phyloP scores from a whole-genome alignment of 2,888 invertebrate species.

The Pristionchus exspectatus region DNA sequence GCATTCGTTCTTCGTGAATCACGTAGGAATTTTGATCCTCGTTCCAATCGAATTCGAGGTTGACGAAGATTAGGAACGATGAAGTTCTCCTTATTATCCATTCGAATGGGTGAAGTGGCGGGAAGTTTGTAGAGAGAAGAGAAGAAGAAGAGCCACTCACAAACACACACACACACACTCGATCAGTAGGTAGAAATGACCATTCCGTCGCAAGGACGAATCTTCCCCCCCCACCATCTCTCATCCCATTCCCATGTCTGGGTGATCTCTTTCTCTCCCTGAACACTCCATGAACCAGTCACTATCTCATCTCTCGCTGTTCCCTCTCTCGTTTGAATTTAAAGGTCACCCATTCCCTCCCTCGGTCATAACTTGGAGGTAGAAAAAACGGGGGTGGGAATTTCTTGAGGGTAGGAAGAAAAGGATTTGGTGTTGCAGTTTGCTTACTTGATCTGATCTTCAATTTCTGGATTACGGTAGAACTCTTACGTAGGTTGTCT shows the following conservation, averaged over 20 bases:
- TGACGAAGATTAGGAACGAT: not conserved
- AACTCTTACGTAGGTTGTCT: not conserved
- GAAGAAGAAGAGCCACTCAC: not conserved
- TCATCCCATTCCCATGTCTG: slow-evolving; percentile 32
- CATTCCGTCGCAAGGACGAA: slow-evolving; percentile 32
- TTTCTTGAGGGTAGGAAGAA: not conserved
- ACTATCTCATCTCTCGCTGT: not conserved
- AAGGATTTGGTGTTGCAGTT: not conserved
- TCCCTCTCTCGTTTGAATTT: slow-evolving; percentile 52
- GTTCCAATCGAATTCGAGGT: not conserved
- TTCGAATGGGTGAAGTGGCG: slow-evolving; percentile 19
- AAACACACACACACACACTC: not conserved
- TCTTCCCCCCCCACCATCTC: not conserved
- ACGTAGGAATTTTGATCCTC: slow-evolving; percentile 28
- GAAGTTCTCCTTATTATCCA: slow-evolving; percentile 44
- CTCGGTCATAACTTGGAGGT: slow-evolving; percentile 39
- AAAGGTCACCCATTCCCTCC: slow-evolving; percentile 45
- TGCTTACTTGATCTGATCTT: not conserved
- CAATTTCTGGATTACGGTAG: not conserved
- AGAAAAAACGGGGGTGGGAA: not conserved
- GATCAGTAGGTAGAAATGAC: slow-evolving; percentile 5
- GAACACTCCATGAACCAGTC: slow-evolving; percentile 5
- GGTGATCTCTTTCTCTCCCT: slow-evolving; percentile 12
- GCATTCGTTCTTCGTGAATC: slow-evolving; percentile 50
- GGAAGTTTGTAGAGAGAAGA: not conserved